These are phyloP conservation scores for Gonocerus acuteangulatus DNA, from an alignment of 2,888 invertebrate genomes.

Conservation along the genomic window DNA sequence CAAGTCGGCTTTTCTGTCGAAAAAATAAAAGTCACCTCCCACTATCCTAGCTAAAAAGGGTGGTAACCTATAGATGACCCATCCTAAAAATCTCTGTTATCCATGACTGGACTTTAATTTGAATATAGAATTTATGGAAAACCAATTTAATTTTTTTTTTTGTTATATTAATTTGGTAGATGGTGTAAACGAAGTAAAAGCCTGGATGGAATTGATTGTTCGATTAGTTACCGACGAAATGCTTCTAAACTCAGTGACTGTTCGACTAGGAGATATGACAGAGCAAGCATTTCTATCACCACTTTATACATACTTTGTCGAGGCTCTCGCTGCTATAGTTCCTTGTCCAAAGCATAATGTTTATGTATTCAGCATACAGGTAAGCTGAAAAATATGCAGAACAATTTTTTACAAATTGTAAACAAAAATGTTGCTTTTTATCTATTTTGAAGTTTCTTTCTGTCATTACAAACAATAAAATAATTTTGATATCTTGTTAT, in stretches of 20 bases:
- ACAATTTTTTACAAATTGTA: background rate
- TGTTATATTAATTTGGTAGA: slow-evolving; percentile 48
- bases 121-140: too few species aligned
- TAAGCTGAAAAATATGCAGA: too few species aligned
- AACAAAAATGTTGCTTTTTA: background rate
- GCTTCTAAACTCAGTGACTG: slow-evolving; percentile 88
- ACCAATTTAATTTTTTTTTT: too few species aligned
- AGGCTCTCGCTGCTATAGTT: slow-evolving; percentile 83
- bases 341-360: slow-evolving; percentile 89
- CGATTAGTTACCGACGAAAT: slow-evolving; percentile 88
- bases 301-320: slow-evolving; percentile 74
- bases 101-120: too few species aligned
- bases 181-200: slow-evolving; percentile 87
- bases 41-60: too few species aligned
- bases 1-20: too few species aligned
- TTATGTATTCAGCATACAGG: slow-evolving; percentile 82
- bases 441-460: background rate
- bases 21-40: too few species aligned
- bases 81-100: too few species aligned
- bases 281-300: slow-evolving; percentile 87
- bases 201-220: slow-evolving; percentile 84
- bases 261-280: slow-evolving; percentile 86
- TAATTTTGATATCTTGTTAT: too few species aligned
- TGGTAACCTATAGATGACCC: too few species aligned
- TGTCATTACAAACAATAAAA: background rate